phyloP scores from a whole-genome alignment of 2,888 invertebrate species.

The Biston betularia region DNA sequence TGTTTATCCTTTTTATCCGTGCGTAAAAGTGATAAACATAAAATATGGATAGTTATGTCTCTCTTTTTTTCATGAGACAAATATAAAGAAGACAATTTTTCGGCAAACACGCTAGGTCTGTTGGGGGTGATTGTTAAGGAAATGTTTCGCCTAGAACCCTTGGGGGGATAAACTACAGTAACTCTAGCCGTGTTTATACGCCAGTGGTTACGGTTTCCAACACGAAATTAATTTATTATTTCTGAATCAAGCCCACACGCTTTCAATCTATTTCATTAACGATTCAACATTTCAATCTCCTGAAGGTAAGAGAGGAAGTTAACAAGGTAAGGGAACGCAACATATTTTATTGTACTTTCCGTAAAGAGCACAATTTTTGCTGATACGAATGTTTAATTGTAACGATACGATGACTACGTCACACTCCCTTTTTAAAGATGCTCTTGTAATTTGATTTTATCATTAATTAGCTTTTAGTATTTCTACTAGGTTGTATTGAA shows the following conservation, averaged over 20 bases:
- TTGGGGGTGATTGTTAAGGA: no score
- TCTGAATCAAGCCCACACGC: conserved; percentile 15
- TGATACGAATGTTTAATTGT: neutral
- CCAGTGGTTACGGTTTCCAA: conserved; percentile 2
- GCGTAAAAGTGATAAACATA: no score
- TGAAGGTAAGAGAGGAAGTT: conserved; percentile 22
- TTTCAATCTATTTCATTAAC: conserved; percentile 29
- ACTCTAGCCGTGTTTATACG: neutral
- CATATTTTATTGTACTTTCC: conserved; percentile 16
- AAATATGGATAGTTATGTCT: neutral
- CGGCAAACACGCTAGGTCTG: no score
- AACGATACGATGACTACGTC: neutral
- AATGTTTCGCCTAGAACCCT: no score
- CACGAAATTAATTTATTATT: conserved; percentile 19
- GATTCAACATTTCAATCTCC: conserved; percentile 35
- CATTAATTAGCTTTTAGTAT: no score
- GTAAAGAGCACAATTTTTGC: conserved; percentile 5
- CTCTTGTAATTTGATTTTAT: no score
- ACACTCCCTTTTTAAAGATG: no score
- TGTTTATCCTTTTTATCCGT: no score
- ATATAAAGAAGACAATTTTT: no score
- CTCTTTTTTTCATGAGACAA: no score
- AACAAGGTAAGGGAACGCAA: conserved; percentile 25
- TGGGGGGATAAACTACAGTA: neutral
- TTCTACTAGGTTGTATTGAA: no score